Conservation (phyloP, 1,140 invertebrate genomes). For the Drosophila kepulauana region DNA sequence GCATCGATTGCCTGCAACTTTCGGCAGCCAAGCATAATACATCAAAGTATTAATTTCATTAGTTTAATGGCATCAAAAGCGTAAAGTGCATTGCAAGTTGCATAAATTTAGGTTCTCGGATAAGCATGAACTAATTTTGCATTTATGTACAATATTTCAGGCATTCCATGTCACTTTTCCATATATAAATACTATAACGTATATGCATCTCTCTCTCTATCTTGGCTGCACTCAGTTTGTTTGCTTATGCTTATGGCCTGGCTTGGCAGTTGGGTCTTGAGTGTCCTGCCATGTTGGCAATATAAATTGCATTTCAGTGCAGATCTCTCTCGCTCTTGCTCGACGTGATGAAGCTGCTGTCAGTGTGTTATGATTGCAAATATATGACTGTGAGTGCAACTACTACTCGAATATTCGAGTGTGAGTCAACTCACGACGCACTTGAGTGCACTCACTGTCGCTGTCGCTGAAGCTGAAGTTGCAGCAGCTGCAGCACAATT, state of each 20-base stretch:
- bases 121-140: conserved; percentile 51
- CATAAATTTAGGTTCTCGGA: conserved; percentile 38
- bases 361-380: conserved; percentile 69
- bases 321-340: conserved; percentile 13
- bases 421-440: neutral
- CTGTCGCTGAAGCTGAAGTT: neutral
- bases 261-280: conserved; percentile 30
- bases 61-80: conserved; percentile 41
- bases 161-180: neutral
- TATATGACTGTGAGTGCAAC: conserved; percentile 47
- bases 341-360: conserved; percentile 38
- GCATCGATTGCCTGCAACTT: neutral
- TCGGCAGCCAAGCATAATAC: too few relatives aligned
- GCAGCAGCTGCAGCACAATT: conserved; percentile 12
- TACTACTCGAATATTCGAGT: conserved; percentile 5
- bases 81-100: conserved; percentile 28
- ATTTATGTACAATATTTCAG: conserved; percentile 22
- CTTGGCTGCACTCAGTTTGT: conserved; percentile 26
- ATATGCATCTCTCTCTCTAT: neutral
- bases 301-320: conserved; percentile 56
- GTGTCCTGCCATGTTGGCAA: conserved; percentile 52
- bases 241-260: conserved; percentile 27
- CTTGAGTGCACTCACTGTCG: neutral
- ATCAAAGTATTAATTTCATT: conserved; percentile 33
- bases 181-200: neutral